phyloP scores from a whole-genome alignment of 1,140 invertebrate genomes.

The Ceratitis capitata region DNA sequence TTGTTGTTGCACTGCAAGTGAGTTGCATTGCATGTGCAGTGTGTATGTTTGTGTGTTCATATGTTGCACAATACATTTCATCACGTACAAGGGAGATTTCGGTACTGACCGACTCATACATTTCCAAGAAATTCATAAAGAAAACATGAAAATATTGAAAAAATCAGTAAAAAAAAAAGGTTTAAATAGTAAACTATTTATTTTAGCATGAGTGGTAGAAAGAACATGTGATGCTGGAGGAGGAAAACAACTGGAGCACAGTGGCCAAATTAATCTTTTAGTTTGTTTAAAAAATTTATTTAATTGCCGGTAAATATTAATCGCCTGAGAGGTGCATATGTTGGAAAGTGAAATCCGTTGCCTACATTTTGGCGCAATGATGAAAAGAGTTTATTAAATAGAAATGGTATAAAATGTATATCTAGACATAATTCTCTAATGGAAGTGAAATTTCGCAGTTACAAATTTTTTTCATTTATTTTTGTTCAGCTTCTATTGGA shows the following conservation, averaged over 20 bases:
- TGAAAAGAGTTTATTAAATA: too few relatives aligned
- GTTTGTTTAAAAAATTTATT: too few relatives aligned
- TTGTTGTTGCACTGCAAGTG: background rate
- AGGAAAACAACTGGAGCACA: background rate
- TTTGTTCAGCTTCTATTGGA: too few relatives aligned
- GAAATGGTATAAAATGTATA: too few relatives aligned
- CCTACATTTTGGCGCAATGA: too few relatives aligned
- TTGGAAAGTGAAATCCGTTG: too few relatives aligned
- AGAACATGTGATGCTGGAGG: background rate
- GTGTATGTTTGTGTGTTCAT: too few relatives aligned
- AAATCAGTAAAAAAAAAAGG: background rate
- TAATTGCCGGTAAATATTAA: too few relatives aligned
- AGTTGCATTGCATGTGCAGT: background rate
- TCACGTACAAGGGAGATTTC: background rate
- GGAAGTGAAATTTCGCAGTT: too few relatives aligned
- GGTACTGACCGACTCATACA: background rate
- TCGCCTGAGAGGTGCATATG: too few relatives aligned
- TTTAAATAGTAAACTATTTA: background rate
- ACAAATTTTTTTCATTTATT: too few relatives aligned
- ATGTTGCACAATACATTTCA: conserved; percentile 24
- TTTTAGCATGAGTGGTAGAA: background rate
- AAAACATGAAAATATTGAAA: background rate
- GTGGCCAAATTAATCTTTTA: background rate
- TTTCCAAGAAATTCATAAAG: background rate
- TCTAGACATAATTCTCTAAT: too few relatives aligned